A percentile compares a stretch with the other conserved stretches of the same genome.
Conservation (phyloP, 2,113 vertebrate genomes). For the Neoarius graeffei region DNA sequence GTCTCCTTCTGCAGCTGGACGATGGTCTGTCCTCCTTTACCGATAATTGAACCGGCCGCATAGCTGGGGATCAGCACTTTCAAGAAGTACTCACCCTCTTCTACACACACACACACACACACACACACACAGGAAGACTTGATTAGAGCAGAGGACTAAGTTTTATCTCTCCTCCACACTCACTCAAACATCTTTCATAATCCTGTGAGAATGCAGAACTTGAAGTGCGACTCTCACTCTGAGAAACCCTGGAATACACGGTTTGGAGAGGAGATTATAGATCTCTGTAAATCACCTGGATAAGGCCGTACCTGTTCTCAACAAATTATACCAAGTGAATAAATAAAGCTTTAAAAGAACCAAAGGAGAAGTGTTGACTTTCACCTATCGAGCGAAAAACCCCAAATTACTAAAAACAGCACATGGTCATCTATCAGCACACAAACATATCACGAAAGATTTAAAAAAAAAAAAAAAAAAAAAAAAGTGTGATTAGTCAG, state of each 20-base stretch:
- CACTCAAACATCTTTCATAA: background rate
- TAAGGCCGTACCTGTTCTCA: background rate
- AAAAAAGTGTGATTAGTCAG: background rate
- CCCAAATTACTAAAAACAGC: background rate
- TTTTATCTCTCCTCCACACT: background rate
- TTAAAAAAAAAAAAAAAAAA: background rate
- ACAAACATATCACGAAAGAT: background rate
- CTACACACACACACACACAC: constrained; percentile 64
- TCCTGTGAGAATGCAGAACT: too few relatives aligned
- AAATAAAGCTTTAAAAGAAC: too few relatives aligned
- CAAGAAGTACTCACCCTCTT: constrained; percentile 93
- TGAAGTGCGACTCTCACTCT: background rate
- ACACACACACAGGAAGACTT: background rate
- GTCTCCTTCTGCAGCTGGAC: constrained; percentile 94
- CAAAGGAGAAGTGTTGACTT: background rate
- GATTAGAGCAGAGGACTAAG: constrained; percentile 2
- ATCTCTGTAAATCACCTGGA: background rate
- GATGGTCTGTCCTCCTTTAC: constrained; percentile 93
- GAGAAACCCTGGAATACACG: background rate
- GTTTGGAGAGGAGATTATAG: background rate
- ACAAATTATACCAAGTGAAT: background rate
- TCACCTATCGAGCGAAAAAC: background rate
- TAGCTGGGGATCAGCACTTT: constrained; percentile 96
- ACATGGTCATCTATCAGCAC: background rate
- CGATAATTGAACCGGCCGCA: constrained; percentile 91